Conservation (phyloP, 2,888 invertebrate genomes). For the Zaprionus bogoriensis region DNA sequence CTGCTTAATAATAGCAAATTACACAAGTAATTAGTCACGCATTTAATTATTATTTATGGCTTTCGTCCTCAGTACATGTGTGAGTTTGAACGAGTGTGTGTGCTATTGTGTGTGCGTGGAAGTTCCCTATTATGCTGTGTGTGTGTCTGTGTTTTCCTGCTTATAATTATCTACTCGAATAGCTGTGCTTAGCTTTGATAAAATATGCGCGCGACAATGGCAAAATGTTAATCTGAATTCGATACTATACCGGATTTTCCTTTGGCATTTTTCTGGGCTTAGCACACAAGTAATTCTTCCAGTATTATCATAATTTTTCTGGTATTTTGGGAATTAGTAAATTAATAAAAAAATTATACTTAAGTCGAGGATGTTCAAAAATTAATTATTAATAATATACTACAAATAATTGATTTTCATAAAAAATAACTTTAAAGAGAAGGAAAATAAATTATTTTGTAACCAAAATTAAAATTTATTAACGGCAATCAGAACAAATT, state of each 20-base stretch:
- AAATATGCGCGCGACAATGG: conserved; percentile 50
- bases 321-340: too few relatives aligned
- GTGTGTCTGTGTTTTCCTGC: conserved; percentile 24
- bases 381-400: too few relatives aligned
- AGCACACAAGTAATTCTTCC: too few relatives aligned
- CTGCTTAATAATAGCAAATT: conserved; percentile 75
- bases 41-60: conserved; percentile 78
- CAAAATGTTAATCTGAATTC: conserved; percentile 37
- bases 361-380: too few relatives aligned
- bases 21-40: conserved; percentile 80
- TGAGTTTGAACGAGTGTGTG: conserved; percentile 2
- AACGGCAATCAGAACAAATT: too few relatives aligned
- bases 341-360: too few relatives aligned
- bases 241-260: background rate
- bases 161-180: conserved; percentile 68
- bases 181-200: conserved; percentile 41
- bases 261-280: background rate
- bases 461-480: too few relatives aligned
- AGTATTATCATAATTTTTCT: too few relatives aligned
- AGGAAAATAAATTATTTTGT: too few relatives aligned
- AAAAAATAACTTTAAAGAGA: too few relatives aligned
- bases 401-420: too few relatives aligned
- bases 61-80: conserved; percentile 14
- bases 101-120: conserved; percentile 21
- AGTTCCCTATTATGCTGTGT: conserved; percentile 35